phyloP scores from a whole-genome alignment of 2,888 invertebrate genomes.

The Vanessa cardui region DNA sequence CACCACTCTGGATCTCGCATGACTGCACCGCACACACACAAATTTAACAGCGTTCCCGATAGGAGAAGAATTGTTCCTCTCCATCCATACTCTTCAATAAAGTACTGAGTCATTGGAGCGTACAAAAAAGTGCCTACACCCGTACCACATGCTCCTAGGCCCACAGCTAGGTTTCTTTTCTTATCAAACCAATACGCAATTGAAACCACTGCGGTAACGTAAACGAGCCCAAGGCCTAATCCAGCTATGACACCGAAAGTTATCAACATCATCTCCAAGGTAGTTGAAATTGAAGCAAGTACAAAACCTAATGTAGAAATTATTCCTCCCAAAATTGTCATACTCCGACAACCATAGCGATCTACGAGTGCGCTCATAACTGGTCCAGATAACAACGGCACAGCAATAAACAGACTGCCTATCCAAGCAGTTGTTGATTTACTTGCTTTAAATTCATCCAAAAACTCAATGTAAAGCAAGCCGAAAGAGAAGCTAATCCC shows the following conservation, averaged over 20 bases:
- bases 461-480: conserved; percentile 91
- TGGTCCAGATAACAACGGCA: conserved; percentile 93
- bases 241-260: conserved; percentile 94
- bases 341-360: conserved; percentile 91
- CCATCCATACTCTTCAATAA: conserved; percentile 92
- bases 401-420: conserved; percentile 93
- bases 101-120: conserved; percentile 91
- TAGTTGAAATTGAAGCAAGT: conserved; percentile 86
- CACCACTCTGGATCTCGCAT: conserved; percentile 96
- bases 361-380: conserved; percentile 93
- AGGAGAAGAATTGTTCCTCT: conserved; percentile 90
- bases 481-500: conserved; percentile 97
- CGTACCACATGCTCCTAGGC: conserved; percentile 93
- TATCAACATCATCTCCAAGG: conserved; percentile 90
- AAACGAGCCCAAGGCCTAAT: conserved; percentile 91
- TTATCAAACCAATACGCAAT: conserved; percentile 97
- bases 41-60: conserved; percentile 92
- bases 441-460: conserved; percentile 90
- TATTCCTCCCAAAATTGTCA: conserved; percentile 89
- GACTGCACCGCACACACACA: conserved; percentile 92
- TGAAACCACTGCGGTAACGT: conserved; percentile 94
- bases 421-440: conserved; percentile 95
- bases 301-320: conserved; percentile 90
- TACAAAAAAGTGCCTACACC: conserved; percentile 95
- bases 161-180: conserved; percentile 92